These are phyloP conservation scores for Steromphala cineraria DNA, from an alignment of 2,888 invertebrate genomes.

Conservation along the genomic window DNA sequence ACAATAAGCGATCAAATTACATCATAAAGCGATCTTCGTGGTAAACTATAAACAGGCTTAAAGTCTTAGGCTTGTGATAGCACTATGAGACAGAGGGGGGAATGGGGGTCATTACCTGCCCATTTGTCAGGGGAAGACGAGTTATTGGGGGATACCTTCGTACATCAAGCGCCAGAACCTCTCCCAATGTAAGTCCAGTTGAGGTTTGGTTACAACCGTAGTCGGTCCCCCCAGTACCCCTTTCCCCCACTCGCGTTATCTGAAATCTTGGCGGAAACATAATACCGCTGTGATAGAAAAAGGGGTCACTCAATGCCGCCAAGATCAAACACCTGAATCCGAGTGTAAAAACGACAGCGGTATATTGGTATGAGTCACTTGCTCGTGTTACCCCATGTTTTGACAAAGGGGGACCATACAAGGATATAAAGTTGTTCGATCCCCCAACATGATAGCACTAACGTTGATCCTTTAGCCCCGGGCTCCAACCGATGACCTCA, in stretches of 20 bases:
- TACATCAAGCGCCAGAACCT: background rate
- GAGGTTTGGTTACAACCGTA: background rate
- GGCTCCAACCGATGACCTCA: conserved; percentile 7
- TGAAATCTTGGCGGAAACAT: conserved; percentile 13
- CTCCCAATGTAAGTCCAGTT: background rate
- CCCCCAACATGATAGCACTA: conserved; percentile 2
- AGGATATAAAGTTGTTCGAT: conserved; percentile 22
- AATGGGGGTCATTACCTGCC: background rate
- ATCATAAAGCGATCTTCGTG: conserved; percentile 10
- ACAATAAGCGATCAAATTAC: conserved; percentile 6
- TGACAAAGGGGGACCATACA: conserved; percentile 15
- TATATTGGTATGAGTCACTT: conserved; percentile 25
- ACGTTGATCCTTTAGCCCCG: conserved; percentile 22
- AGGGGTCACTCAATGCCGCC: background rate
- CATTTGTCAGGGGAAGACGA: conserved; percentile 4
- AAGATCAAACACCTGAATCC: conserved; percentile 22
- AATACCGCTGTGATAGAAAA: conserved; percentile 7
- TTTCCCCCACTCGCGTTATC: background rate
- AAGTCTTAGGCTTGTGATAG: background rate
- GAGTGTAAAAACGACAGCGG: conserved; percentile 21
- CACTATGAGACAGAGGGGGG: background rate
- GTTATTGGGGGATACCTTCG: background rate
- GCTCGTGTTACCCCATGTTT: background rate
- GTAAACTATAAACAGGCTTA: background rate
- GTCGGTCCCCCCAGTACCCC: background rate